Conservation (phyloP, 2,113 vertebrate species). For the Cyanoderma ruficeps region DNA sequence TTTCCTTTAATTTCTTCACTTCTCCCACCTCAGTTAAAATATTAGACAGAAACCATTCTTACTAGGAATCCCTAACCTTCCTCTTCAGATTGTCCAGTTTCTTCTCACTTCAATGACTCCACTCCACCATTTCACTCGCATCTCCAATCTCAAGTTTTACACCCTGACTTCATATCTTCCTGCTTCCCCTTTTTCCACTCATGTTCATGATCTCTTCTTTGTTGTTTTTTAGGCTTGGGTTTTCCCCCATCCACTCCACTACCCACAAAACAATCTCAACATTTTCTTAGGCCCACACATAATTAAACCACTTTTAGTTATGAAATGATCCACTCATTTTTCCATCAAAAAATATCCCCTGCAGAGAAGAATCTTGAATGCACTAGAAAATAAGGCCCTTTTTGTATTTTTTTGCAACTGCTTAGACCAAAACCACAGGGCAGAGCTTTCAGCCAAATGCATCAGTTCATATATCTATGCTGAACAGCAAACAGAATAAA, state of each 20-base stretch:
- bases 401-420: neutral
- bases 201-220: neutral
- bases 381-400: neutral
- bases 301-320: neutral
- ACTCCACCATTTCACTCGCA: neutral
- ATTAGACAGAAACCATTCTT: neutral
- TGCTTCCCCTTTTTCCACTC: neutral
- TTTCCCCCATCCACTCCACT: neutral
- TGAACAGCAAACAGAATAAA: neutral
- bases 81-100: neutral
- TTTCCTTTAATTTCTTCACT: neutral
- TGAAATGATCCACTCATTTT: neutral
- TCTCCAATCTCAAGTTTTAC: neutral
- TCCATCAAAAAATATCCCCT: neutral
- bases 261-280: neutral
- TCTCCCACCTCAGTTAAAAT: neutral
- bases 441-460: neutral
- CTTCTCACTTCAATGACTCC: neutral
- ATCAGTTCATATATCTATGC: neutral
- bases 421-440: neutral
- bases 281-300: neutral
- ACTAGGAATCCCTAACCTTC: neutral
- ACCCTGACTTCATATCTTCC: neutral
- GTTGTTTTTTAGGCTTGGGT: neutral
- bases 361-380: neutral